Conservation (phyloP, 2,113 vertebrate genomes). For the Otolemur garnettii region DNA sequence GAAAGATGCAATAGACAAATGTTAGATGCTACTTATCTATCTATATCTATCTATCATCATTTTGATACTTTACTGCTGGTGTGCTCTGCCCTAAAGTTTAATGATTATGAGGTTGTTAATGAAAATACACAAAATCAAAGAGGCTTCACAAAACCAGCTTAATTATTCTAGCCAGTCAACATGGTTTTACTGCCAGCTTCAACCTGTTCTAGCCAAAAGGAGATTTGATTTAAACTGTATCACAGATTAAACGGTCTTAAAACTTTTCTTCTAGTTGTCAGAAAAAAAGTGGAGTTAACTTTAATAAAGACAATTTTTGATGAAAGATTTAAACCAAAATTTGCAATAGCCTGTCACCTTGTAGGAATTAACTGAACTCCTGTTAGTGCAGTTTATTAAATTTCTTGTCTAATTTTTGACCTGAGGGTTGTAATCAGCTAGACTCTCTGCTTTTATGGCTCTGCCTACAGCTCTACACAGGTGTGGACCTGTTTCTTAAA, state of each 20-base stretch:
- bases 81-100: background rate
- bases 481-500: background rate
- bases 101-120: background rate
- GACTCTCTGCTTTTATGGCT: background rate
- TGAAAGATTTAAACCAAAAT: conserved; percentile 55
- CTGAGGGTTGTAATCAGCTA: background rate
- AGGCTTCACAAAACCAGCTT: conserved; percentile 1
- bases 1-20: background rate
- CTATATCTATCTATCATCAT: background rate
- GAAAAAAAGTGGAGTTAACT: conserved; percentile 46
- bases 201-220: conserved; percentile 18
- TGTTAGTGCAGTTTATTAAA: background rate
- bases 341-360: background rate
- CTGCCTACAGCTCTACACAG: background rate
- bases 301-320: conserved; percentile 62
- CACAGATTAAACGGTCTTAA: background rate
- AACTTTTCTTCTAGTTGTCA: conserved; percentile 54
- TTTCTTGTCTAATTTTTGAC: background rate
- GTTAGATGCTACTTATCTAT: background rate
- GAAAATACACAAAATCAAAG: background rate
- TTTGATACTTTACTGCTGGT: background rate
- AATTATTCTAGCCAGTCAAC: background rate
- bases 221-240: conserved; percentile 31
- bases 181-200: background rate
- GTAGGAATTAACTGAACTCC: background rate